These are phyloP conservation scores for Chloromyia formosa DNA, from an alignment of 2,888 invertebrate genomes.

Conservation along the genomic window DNA sequence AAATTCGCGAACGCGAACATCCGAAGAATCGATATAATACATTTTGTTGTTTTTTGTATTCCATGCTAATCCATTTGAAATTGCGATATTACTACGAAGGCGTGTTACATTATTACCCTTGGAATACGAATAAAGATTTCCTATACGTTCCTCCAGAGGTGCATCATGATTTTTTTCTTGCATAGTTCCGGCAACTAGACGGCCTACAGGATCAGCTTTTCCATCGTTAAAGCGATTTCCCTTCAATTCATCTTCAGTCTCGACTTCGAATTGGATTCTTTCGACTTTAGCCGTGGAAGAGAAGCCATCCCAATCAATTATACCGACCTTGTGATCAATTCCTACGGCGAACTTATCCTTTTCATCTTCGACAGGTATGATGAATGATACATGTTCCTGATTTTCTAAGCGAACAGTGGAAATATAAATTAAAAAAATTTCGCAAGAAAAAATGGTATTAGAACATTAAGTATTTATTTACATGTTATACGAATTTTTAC, in stretches of 20 bases:
- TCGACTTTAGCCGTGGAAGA: slow-evolving; percentile 66
- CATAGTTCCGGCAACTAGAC: slow-evolving; percentile 75
- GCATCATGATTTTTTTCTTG: slow-evolving; percentile 56
- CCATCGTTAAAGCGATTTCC: slow-evolving; percentile 79
- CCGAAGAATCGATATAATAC: slow-evolving; percentile 79
- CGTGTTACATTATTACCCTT: slow-evolving; percentile 53
- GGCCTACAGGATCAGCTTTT: slow-evolving; percentile 78
- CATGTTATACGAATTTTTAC: no score
- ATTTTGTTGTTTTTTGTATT: slow-evolving; percentile 71
- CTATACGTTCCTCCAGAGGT: slow-evolving; percentile 58
- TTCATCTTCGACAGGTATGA: slow-evolving; percentile 72
- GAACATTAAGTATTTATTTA: neutral
- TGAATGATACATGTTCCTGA: slow-evolving; percentile 65
- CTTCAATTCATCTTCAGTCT: slow-evolving; percentile 66
- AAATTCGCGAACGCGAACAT: slow-evolving; percentile 73
- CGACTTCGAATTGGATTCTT: slow-evolving; percentile 68
- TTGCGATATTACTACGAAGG: slow-evolving; percentile 64
- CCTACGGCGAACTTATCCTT: slow-evolving; percentile 72
- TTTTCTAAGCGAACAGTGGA: slow-evolving; percentile 65
- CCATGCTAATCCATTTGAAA: slow-evolving; percentile 85
- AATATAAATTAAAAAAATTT: no score
- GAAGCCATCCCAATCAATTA: slow-evolving; percentile 73
- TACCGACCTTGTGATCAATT: slow-evolving; percentile 68
- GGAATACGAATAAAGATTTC: slow-evolving; percentile 60
- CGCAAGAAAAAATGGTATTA: no score